phyloP scores from a whole-genome alignment of 1,140 invertebrate genomes.

The Parapsyche elsis region DNA sequence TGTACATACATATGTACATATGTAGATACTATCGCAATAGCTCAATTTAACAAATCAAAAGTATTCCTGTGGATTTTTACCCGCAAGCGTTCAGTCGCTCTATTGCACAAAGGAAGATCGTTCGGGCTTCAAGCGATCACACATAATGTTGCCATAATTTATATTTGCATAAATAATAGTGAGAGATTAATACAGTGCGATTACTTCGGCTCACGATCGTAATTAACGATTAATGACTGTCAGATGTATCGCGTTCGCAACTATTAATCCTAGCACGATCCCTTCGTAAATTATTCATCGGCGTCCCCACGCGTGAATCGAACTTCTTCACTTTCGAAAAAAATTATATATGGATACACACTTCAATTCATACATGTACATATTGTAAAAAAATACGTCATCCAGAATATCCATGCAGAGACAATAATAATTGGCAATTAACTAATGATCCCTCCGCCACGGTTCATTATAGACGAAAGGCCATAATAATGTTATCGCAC shows the following conservation, averaged over 20 bases:
- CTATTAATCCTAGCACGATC: slow-evolving; percentile 10
- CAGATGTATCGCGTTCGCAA: slow-evolving; percentile 9
- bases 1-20: too few relatives aligned
- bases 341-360: too few relatives aligned
- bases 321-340: too few relatives aligned
- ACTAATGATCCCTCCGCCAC: too few relatives aligned
- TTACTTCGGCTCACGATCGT: slow-evolving; percentile 24
- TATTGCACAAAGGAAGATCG: background rate
- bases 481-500: too few relatives aligned
- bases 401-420: too few relatives aligned
- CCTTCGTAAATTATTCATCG: slow-evolving; percentile 17
- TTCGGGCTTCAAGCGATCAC: background rate
- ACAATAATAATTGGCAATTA: too few relatives aligned
- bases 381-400: too few relatives aligned
- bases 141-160: background rate
- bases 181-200: background rate
- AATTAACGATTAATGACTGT: slow-evolving; percentile 26
- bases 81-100: background rate
- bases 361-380: too few relatives aligned
- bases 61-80: background rate
- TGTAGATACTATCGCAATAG: too few relatives aligned
- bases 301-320: background rate
- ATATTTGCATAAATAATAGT: slow-evolving; percentile 15
- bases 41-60: too few relatives aligned
- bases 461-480: too few relatives aligned